phyloP scores from a whole-genome alignment of 53 echinoderm and acorn worm species.

The Holothuria leucospilota region DNA sequence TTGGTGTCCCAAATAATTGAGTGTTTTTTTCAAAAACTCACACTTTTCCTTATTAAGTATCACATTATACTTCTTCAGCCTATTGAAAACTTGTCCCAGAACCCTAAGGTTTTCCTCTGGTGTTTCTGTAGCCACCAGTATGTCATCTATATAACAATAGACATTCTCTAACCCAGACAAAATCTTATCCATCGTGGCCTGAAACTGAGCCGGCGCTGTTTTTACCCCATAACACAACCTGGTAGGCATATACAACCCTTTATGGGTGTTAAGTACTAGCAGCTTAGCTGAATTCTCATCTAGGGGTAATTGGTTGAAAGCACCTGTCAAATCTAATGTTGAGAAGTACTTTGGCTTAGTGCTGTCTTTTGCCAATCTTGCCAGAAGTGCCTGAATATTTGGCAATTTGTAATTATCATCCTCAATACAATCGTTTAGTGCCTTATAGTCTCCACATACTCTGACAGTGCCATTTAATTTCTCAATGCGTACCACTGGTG shows the following conservation, averaged over 20 bases:
- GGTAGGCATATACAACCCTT: not conserved
- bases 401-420: no score
- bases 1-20: no score
- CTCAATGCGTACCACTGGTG: constrained; percentile 51
- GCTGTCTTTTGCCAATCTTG: constrained; percentile 23
- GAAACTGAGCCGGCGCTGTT: constrained; percentile 30
- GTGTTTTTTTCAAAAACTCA: no score
- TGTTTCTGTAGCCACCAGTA: constrained; percentile 14
- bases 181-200: constrained; percentile 28
- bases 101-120: no score
- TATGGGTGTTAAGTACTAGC: constrained; percentile 5
- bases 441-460: no score
- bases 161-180: not conserved
- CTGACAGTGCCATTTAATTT: no score
- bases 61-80: no score
- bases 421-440: no score
- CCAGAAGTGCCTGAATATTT: constrained; percentile 45
- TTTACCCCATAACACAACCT: constrained; percentile 32
- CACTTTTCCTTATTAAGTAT: no score
- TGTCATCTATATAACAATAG: constrained; percentile 27
- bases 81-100: no score
- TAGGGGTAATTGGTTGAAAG: constrained; percentile 35
- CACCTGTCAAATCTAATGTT: constrained; percentile 45
- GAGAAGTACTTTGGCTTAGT: constrained; percentile 28
- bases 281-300: constrained; percentile 44